Percentiles rank a stretch among this genome's conserved stretches.
Evolutionary conservation across 1,140 invertebrate genomes (phyloP).

Genomic region (Arion vulgaris): DNA sequence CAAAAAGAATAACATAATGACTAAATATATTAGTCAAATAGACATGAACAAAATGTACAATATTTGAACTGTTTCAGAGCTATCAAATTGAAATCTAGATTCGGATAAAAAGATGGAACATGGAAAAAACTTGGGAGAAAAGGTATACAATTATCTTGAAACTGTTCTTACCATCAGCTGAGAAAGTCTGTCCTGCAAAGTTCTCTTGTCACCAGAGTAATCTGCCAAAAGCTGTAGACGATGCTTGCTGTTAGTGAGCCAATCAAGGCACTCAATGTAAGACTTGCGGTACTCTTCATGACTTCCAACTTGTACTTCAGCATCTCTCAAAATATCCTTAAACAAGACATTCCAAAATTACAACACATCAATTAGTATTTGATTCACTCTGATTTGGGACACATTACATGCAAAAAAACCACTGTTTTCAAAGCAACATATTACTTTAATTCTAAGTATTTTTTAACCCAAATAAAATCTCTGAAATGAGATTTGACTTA

Average conservation of each 20-base stretch:
- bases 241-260: constrained; percentile 87
- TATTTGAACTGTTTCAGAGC: too few relatives aligned
- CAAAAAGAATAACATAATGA: too few relatives aligned
- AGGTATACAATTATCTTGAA: neutral
- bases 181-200: constrained; percentile 87
- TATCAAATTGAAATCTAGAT: too few relatives aligned
- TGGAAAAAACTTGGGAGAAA: neutral
- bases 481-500: too few relatives aligned
- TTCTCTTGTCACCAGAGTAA: constrained; percentile 81
- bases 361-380: neutral
- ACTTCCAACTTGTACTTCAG: constrained; percentile 87
- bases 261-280: constrained; percentile 87
- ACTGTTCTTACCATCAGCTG: constrained; percentile 74
- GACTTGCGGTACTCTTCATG: constrained; percentile 89
- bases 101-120: neutral
- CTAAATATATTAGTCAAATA: too few relatives aligned
- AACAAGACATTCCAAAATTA: neutral
- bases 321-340: constrained; percentile 69
- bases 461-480: too few relatives aligned
- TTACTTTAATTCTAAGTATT: too few relatives aligned
- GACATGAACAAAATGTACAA: too few relatives aligned
- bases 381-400: too few relatives aligned
- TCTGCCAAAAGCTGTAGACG: constrained; percentile 88
- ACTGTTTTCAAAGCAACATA: too few relatives aligned
- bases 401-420: too few relatives aligned